These are phyloP conservation scores for Antechinus stuartii DNA, from an alignment of 2,113 vertebrate genomes.

Conservation along the genomic window DNA sequence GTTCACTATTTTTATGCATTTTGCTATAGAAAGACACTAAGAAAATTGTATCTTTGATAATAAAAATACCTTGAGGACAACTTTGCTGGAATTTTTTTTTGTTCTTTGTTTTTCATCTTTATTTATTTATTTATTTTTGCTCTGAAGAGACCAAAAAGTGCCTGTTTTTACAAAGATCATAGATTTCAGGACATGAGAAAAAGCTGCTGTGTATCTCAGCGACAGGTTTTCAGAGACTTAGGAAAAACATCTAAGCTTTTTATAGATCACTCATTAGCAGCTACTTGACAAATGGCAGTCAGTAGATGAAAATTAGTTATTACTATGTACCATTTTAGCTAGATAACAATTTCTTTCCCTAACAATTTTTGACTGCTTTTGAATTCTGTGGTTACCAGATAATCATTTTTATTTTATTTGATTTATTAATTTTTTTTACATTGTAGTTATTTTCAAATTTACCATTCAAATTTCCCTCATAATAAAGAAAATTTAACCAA, in stretches of 20 bases:
- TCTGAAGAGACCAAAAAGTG: background rate
- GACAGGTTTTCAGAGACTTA: background rate
- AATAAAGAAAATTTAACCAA: background rate
- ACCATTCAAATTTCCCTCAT: background rate
- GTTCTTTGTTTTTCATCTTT: too few species aligned
- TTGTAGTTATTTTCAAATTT: background rate
- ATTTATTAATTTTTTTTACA: background rate
- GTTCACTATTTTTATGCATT: background rate
- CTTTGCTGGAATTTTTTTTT: background rate
- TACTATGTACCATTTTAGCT: background rate
- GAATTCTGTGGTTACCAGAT: background rate
- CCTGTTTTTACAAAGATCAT: background rate
- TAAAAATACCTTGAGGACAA: background rate
- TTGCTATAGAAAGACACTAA: background rate
- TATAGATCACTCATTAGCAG: background rate
- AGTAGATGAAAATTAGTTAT: background rate
- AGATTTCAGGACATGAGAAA: background rate
- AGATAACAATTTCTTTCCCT: background rate
- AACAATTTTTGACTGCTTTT: background rate
- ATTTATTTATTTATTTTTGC: too few species aligned
- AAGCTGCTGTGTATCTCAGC: background rate
- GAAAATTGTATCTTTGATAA: background rate
- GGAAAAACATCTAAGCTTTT: background rate
- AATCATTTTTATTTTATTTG: background rate
- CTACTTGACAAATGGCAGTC: background rate